These are phyloP conservation scores for Melanostoma scalare DNA, from an alignment of 2,888 invertebrate species.

Conservation along the genomic window DNA sequence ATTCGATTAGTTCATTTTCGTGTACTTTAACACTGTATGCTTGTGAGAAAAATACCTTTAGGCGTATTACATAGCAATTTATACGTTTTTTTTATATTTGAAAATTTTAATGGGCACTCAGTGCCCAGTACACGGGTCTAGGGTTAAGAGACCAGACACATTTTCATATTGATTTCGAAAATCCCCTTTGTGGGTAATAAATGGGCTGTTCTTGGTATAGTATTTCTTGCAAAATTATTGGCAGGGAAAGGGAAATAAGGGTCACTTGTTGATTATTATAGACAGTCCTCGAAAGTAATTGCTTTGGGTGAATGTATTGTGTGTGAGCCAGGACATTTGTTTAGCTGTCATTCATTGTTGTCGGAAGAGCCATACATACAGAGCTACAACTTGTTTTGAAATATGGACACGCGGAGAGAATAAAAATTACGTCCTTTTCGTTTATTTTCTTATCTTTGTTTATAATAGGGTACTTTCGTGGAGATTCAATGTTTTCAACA, in stretches of 20 bases:
- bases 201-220: constrained; percentile 14
- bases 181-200: constrained; percentile 37
- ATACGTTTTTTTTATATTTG: no score
- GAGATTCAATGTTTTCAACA: neutral
- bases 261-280: constrained; percentile 61
- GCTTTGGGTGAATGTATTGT: constrained; percentile 37
- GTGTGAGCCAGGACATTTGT: constrained; percentile 50
- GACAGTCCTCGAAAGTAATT: constrained; percentile 56
- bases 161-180: constrained; percentile 60
- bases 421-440: constrained; percentile 26
- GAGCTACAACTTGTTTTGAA: constrained; percentile 27
- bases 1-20: no score
- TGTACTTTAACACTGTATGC: no score
- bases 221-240: constrained; percentile 7
- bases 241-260: constrained; percentile 25
- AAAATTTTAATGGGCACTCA: no score
- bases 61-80: no score
- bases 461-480: constrained; percentile 15
- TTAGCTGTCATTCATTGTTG: constrained; percentile 33
- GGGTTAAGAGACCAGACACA: constrained; percentile 62
- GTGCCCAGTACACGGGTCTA: no score
- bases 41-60: no score
- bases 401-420: constrained; percentile 30
- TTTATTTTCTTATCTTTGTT: neutral
- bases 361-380: neutral